Evolutionary conservation across 2,113 vertebrate genomes (phyloP).

Genomic region (Apeltes quadracus): DNA sequence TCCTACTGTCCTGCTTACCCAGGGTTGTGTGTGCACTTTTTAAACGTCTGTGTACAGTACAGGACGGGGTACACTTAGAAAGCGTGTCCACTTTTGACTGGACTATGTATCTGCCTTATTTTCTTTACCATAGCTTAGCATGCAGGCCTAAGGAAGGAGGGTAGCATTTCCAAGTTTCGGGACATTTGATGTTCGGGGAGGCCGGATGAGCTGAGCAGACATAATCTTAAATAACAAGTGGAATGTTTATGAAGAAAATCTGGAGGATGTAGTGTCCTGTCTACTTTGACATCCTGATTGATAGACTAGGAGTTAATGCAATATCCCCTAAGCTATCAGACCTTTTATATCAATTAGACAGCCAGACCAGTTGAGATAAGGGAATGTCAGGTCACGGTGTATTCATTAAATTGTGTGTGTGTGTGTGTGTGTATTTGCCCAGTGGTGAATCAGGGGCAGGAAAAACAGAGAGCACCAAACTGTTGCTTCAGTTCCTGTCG

Average conservation of each 20-base stretch:
- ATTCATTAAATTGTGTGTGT: constrained; percentile 48
- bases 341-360: constrained; percentile 50
- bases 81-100: too few relatives aligned
- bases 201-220: background rate
- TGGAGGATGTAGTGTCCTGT: background rate
- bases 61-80: too few relatives aligned
- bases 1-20: constrained; percentile 22
- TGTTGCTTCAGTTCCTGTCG: constrained; percentile 91
- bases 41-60: background rate
- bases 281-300: constrained; percentile 26
- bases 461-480: constrained; percentile 93
- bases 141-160: background rate
- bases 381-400: constrained; percentile 61
- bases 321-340: constrained; percentile 41
- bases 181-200: background rate
- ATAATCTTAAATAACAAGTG: background rate
- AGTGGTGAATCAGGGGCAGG: constrained; percentile 93
- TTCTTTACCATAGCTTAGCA: background rate
- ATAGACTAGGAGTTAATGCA: constrained; percentile 25
- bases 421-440: constrained; percentile 42
- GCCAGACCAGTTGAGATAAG: constrained; percentile 23
- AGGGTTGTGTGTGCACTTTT: background rate
- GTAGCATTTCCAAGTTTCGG: background rate
- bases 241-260: background rate
- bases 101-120: background rate